Evolutionary conservation across 2,888 invertebrate genomes (phyloP).

Genomic region (Phrixothrix hirtus): DNA sequence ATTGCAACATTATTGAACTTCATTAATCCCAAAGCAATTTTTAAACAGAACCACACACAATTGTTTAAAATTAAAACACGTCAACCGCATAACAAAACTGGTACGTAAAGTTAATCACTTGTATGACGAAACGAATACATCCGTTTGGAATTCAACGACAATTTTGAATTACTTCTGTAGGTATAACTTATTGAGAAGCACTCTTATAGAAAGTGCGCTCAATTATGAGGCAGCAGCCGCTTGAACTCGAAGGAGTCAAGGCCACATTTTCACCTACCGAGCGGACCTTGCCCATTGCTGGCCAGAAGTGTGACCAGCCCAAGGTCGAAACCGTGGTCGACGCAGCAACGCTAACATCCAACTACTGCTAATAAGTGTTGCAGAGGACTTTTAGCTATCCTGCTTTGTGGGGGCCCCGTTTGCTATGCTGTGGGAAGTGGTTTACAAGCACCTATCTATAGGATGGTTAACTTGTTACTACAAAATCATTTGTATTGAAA

Average conservation of each 20-base stretch:
- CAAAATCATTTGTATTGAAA: too few relatives aligned
- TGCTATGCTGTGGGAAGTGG: constrained; percentile 23
- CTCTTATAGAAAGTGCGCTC: constrained; percentile 49
- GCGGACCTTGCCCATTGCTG: constrained; percentile 53
- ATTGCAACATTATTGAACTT: constrained; percentile 13
- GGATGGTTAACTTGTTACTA: constrained; percentile 6
- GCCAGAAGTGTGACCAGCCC: constrained; percentile 55
- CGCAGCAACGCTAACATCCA: constrained; percentile 38
- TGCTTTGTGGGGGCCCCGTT: constrained; percentile 14
- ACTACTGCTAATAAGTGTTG: constrained; percentile 41
- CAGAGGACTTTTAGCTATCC: constrained; percentile 15
- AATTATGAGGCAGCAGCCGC: constrained; percentile 44
- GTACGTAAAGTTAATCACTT: too few relatives aligned
- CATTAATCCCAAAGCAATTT: background rate
- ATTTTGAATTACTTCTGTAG: too few relatives aligned
- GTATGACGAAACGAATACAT: too few relatives aligned
- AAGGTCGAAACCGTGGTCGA: constrained; percentile 48
- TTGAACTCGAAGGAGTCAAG: constrained; percentile 51
- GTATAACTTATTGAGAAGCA: constrained; percentile 34
- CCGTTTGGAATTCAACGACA: too few relatives aligned
- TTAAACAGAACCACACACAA: background rate
- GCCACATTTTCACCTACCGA: constrained; percentile 53
- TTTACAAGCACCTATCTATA: constrained; percentile 5
- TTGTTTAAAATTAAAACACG: constrained; percentile 9
- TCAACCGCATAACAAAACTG: too few relatives aligned